Conservation (phyloP, 2,113 vertebrate species). For the Eublepharis macularius region DNA sequence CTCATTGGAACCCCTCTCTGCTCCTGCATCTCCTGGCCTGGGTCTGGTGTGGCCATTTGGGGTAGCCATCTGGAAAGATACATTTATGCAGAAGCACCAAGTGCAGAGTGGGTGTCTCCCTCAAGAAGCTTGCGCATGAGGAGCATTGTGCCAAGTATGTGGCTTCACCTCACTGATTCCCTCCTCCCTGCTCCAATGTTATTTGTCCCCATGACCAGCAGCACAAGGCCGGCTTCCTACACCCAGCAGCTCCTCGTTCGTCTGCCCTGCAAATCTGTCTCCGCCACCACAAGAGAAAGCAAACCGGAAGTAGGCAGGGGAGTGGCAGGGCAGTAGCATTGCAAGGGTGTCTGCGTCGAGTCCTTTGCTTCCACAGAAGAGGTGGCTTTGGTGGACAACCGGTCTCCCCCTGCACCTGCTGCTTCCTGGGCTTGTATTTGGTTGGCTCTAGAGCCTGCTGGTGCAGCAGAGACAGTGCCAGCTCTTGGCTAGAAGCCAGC, state of each 20-base stretch:
- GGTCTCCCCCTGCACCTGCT: background rate
- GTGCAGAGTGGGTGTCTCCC: background rate
- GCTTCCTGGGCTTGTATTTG: too few relatives aligned
- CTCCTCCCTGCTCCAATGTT: background rate
- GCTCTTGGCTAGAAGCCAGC: background rate
- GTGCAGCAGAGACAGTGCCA: background rate
- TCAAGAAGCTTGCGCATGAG: background rate
- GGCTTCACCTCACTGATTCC: background rate
- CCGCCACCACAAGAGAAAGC: background rate
- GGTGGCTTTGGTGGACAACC: background rate
- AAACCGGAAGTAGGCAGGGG: accelerated
- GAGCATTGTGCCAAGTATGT: background rate
- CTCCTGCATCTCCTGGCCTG: background rate
- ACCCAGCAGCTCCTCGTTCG: background rate
- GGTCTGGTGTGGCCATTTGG: background rate
- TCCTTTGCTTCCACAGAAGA: too few relatives aligned
- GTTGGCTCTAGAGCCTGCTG: background rate
- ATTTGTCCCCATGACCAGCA: background rate
- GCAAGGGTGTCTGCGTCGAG: background rate
- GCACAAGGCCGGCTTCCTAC: background rate
- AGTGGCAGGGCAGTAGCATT: background rate
- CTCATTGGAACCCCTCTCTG: accelerated
- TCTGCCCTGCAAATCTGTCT: too few relatives aligned
- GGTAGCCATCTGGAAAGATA: background rate
- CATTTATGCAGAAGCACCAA: background rate